Evolutionary conservation across 1,140 invertebrate genomes (phyloP).

Genomic region (Drosophila nebulosa): DNA sequence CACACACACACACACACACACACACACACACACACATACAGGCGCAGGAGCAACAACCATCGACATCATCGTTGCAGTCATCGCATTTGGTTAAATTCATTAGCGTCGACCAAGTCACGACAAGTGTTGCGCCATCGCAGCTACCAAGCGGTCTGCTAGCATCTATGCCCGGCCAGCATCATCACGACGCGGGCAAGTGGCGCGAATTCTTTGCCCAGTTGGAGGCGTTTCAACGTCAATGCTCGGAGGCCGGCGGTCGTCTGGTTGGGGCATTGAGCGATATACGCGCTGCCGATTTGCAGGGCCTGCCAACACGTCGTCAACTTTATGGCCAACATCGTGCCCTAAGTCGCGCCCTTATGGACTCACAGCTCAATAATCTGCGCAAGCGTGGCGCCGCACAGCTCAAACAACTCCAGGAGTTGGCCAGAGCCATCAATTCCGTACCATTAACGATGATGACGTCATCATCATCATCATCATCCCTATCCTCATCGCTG

Average conservation of each 20-base stretch:
- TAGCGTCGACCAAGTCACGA: slow-evolving; percentile 81
- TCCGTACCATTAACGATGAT: background rate
- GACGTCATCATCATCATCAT: slow-evolving; percentile 8
- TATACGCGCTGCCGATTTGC: slow-evolving; percentile 81
- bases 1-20: background rate
- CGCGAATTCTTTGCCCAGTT: slow-evolving; percentile 85
- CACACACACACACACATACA: background rate
- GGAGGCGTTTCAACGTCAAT: slow-evolving; percentile 82
- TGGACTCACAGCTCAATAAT: slow-evolving; percentile 82
- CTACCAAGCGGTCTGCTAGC: slow-evolving; percentile 72
- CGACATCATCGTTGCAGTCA: slow-evolving; percentile 19
- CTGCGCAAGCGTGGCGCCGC: slow-evolving; percentile 81
- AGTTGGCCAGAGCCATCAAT: slow-evolving; percentile 76
- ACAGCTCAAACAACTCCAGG: slow-evolving; percentile 81
- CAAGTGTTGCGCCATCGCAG: slow-evolving; percentile 79
- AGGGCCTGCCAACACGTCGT: slow-evolving; percentile 81
- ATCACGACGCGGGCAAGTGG: slow-evolving; percentile 85
- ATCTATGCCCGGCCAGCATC: slow-evolving; percentile 81
- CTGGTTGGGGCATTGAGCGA: slow-evolving; percentile 82
- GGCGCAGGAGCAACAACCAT: slow-evolving; percentile 33
- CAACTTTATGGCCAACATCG: slow-evolving; percentile 83
- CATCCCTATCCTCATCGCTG: slow-evolving; percentile 6
- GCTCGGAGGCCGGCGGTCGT: slow-evolving; percentile 81
- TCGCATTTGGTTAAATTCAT: slow-evolving; percentile 79
- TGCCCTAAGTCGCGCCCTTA: slow-evolving; percentile 81